Evolutionary conservation across 2,888 invertebrate genomes (phyloP).

Genomic region (Candidula unifasciata): DNA sequence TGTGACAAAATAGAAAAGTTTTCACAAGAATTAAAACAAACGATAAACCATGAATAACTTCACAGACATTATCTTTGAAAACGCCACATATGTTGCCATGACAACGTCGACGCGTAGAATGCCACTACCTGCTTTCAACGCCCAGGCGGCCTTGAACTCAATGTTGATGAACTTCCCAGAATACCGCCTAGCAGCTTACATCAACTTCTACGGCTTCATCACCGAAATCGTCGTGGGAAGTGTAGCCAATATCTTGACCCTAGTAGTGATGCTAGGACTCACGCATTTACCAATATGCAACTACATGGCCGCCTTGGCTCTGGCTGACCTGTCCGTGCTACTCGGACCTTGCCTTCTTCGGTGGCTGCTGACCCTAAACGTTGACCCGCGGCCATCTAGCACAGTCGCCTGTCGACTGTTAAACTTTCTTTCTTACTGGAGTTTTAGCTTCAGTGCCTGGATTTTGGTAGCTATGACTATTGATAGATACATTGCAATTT

Average conservation of each 20-base stretch:
- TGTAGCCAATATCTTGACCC: slow-evolving; percentile 66
- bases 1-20: too few species aligned
- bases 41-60: background rate
- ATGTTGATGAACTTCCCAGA: slow-evolving; percentile 47
- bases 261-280: slow-evolving; percentile 65
- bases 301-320: slow-evolving; percentile 66
- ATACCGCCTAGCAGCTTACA: slow-evolving; percentile 56
- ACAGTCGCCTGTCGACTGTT: slow-evolving; percentile 57
- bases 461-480: slow-evolving; percentile 71
- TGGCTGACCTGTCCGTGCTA: slow-evolving; percentile 64
- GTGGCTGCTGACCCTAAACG: slow-evolving; percentile 59
- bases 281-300: slow-evolving; percentile 64
- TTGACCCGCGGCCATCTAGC: slow-evolving; percentile 35
- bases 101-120: slow-evolving; percentile 10
- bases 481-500: slow-evolving; percentile 66
- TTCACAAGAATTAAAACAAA: too few species aligned
- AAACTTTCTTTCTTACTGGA: slow-evolving; percentile 64
- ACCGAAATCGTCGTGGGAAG: slow-evolving; percentile 65
- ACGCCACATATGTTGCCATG: background rate
- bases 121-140: background rate
- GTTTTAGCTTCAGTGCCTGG: slow-evolving; percentile 68
- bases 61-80: background rate
- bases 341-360: slow-evolving; percentile 64
- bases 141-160: slow-evolving; percentile 8
- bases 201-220: slow-evolving; percentile 64